Conservation (phyloP, 2,113 vertebrate genomes). For the Gasterosteus nipponicus region DNA sequence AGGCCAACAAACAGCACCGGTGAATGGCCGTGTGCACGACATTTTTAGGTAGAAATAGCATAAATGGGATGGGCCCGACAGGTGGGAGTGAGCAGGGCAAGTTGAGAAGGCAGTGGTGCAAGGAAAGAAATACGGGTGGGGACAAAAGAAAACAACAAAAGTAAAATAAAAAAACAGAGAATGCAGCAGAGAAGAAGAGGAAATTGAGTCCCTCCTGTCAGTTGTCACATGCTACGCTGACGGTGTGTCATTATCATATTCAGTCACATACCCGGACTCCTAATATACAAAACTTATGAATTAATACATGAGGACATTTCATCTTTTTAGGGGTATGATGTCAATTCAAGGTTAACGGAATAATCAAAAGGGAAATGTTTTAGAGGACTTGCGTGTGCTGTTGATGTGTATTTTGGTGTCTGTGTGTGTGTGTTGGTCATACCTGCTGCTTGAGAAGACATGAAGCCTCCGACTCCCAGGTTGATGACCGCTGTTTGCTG, state of each 20-base stretch:
- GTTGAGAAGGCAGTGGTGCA: constrained; percentile 41
- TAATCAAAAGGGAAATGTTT: constrained; percentile 25
- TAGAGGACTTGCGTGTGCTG: background rate
- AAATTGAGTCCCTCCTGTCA: constrained; percentile 83
- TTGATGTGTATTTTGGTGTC: constrained; percentile 7
- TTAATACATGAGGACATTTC: constrained; percentile 47
- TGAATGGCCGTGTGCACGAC: background rate
- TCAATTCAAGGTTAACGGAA: constrained; percentile 26
- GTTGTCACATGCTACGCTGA: constrained; percentile 66
- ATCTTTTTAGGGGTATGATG: constrained; percentile 44
- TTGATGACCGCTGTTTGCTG: constrained; percentile 96
- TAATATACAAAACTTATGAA: constrained; percentile 41
- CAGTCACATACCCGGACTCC: constrained; percentile 33
- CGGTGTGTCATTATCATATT: constrained; percentile 38
- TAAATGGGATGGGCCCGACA: constrained; percentile 6
- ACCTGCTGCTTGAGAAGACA: constrained; percentile 91
- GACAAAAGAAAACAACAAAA: constrained; percentile 61
- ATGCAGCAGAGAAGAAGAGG: constrained; percentile 82
- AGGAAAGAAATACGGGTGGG: constrained; percentile 59
- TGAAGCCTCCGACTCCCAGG: constrained; percentile 92
- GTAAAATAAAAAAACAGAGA: constrained; percentile 67
- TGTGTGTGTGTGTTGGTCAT: constrained; percentile 25
- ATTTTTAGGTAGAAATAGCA: constrained; percentile 25
- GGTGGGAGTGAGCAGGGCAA: constrained; percentile 11
- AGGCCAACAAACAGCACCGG: constrained; percentile 10